These are phyloP conservation scores for Heliconius hermathena DNA, from an alignment of 1,140 invertebrate genomes.

Conservation along the genomic window DNA sequence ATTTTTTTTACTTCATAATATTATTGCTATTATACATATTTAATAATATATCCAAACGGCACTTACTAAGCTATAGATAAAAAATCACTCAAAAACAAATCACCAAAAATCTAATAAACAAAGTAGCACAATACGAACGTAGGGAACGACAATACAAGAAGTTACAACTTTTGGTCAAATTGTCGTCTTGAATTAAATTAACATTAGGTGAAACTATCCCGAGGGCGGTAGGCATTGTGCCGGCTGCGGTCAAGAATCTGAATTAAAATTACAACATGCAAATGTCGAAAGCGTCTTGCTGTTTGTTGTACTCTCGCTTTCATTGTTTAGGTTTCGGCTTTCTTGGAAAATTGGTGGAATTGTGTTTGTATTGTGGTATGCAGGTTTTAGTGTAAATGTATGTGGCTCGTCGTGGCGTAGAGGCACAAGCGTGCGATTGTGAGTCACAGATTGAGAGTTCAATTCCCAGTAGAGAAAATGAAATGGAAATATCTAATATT, in stretches of 20 bases:
- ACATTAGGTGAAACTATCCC: constrained; percentile 71
- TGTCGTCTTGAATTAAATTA: constrained; percentile 77
- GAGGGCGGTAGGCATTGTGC: constrained; percentile 54
- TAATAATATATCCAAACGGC: too few species aligned
- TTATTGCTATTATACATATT: too few species aligned
- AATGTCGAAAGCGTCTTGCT: constrained; percentile 65
- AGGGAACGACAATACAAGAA: constrained; percentile 57
- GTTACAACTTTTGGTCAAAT: constrained; percentile 65
- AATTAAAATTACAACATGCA: constrained; percentile 79
- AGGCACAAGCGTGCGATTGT: too few species aligned
- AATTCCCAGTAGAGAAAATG: too few species aligned
- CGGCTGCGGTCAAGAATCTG: constrained; percentile 58
- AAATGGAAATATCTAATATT: too few species aligned
- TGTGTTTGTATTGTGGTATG: not conserved
- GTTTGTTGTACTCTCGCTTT: constrained; percentile 50
- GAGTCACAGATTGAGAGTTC: too few species aligned
- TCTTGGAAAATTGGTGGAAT: not conserved
- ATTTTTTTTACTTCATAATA: too few species aligned
- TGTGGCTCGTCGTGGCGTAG: too few species aligned
- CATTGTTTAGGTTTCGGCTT: constrained; percentile 26
- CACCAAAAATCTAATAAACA: not conserved
- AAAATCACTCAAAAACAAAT: too few species aligned
- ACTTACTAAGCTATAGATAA: too few species aligned
- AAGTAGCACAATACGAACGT: constrained; percentile 41
- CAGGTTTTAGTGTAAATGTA: not conserved